Evolutionary conservation across 37 sponge, comb jelly and placozoan species (phyloP), one percentile per base, ranked within the genome.

Genomic region (Eunapius fragilis): DNA sequence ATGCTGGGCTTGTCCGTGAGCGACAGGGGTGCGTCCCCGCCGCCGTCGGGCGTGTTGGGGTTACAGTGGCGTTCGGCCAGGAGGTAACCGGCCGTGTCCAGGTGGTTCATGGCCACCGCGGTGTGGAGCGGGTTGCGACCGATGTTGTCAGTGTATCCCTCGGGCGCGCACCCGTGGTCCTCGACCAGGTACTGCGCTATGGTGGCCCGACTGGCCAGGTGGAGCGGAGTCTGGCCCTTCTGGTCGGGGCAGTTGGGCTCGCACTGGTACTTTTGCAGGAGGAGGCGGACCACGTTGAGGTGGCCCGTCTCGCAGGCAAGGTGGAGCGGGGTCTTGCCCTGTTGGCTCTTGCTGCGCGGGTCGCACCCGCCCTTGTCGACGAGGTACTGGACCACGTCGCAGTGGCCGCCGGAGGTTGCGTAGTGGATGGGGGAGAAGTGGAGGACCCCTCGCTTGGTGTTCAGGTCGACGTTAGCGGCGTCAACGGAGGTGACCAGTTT

Each of bases 221-320:
- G 85, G 19, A 85, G 70, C 12, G 85, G 85, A 7, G 85, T 85
- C 26, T 34, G 30, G 26, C 58, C 31, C 3, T 69, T 48, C 11
- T 85, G 85, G 34, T 85, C 85, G 6, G 17, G 32, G 11, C 38
- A 69, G 70, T 85, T 70, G 4, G 35, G 31, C 26, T 85, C 77
- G 41, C 69, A 28, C 22, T 36, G 27, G 71, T 32, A 28, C 32
- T 31, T 77, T 6, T 77, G 38, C 27, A 85, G 4, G 9, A 86
- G 68, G 35, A 80, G 70, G 31, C 67, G 72, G 2, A 86, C 80
- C 0, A 80, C 19, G 31, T 86, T 80, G 2, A 79, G 49, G 35
- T 80, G 80, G 25, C 87, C 87, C 31, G 41, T 67, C 73, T 86
- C 80, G 50, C 87, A 86, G 33, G 87, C 80, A 0, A 80, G 71